Base-by-base conservation (phyloP, 2,888 invertebrate genomes). In the Himalopsyche japonica region DNA sequence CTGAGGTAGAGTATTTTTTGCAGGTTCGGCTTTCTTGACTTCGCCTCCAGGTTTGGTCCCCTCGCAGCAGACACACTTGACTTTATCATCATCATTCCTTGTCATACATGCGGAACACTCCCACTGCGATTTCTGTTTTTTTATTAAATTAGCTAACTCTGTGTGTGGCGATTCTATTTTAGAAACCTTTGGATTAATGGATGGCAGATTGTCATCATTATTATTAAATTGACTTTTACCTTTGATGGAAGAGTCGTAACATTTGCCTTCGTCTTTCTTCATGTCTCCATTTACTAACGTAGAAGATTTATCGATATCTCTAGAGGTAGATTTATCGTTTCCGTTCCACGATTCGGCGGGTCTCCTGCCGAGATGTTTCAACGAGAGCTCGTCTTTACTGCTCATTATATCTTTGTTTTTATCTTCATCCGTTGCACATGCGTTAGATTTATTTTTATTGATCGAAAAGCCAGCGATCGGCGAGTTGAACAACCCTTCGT, bases 41-140 rank as follows among this genome's bases (percentile, higher is more conserved):
- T 79, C 76, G 27, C 85, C 86, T 43, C 87, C 89, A 12, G 90
- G 89, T 87, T 91, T 92, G 1, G 91, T 87, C 12, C 91, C 90
- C 86, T 91, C 90, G 88, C 95, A 95, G 30, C 94, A 93, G 7
- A 91, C 90, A 88, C 95, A 95, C 34, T 90, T 90, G 3, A 87
- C 88, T 1, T 88, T 88, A n/a, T 90, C 89, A 0, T 89, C 88
- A 8, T 91, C 89, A 88, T 95, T 95, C 70, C 92, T 90, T n/a
- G 95, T 90, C 89, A 94, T 91, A 88, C 96, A 96, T 30, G 90
- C 90, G 1, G 91, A 90, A 89, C 96, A 96, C 87, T 94, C 94
- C 96, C 96, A 96, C 70, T 93, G 87, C 24, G 82, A 64, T 43
- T 85, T 80, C 57, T 86, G 86, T 49, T 86, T 85, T 76, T 86